These are phyloP conservation scores for Percopsis omiscomaycus DNA, from an alignment of 2,797 vertebrate species.

Conservation along the genomic window DNA sequence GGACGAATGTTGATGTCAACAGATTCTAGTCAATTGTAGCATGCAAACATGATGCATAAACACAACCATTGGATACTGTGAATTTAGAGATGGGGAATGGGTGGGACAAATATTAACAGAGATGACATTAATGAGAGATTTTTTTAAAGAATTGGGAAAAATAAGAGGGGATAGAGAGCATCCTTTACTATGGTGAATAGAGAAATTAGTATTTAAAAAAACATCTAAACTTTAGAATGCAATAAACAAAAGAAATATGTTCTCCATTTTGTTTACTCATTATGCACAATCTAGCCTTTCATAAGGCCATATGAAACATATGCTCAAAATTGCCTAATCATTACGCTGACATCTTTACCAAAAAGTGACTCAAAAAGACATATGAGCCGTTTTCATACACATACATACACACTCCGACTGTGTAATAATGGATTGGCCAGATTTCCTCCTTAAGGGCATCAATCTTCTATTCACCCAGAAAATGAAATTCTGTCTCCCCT, in stretches of 20 bases:
- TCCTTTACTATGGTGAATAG: conserved; percentile 48
- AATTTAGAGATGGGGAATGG: conserved; percentile 37
- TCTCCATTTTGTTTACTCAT: conserved; percentile 16
- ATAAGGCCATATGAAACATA: background rate
- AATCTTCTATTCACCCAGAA: conserved; percentile 56
- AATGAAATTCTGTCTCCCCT: conserved; percentile 54
- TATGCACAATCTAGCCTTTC: conserved; percentile 13
- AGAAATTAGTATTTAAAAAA: conserved; percentile 18
- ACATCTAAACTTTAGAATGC: background rate
- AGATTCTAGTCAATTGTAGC: conserved; percentile 49
- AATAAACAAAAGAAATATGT: background rate
- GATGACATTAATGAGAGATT: conserved; percentile 56
- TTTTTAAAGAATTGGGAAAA: conserved; percentile 69
- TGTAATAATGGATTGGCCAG: conserved; percentile 31
- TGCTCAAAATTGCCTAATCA: conserved; percentile 25
- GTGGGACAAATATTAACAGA: conserved; percentile 38
- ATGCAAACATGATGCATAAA: conserved; percentile 65
- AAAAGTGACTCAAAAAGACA: conserved; percentile 20
- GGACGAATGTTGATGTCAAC: conserved; percentile 50
- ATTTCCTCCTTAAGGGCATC: conserved; percentile 27
- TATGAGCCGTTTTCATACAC: background rate
- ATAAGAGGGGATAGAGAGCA: conserved; percentile 39
- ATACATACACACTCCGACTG: conserved; percentile 3
- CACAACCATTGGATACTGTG: conserved; percentile 50
- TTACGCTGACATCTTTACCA: conserved; percentile 29